Evolutionary conservation across 2,888 invertebrate genomes (phyloP).

Genomic region (Cephus nigrinus): DNA sequence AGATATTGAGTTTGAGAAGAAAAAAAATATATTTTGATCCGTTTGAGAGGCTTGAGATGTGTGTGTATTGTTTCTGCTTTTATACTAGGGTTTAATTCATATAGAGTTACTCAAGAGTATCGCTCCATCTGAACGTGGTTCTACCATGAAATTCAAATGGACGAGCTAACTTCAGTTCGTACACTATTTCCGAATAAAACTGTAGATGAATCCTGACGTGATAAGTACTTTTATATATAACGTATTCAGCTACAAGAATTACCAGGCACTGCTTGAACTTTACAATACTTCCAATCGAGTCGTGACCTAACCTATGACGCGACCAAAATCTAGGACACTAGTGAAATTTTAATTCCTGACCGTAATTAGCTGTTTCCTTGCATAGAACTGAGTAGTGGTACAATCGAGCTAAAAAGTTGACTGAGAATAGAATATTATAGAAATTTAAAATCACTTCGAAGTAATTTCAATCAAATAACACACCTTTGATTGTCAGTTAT

Average conservation of each 20-base stretch:
- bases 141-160: not conserved
- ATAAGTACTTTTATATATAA: not conserved
- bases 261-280: not conserved
- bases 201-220: not conserved
- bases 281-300: not conserved
- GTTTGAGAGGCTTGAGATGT: not conserved
- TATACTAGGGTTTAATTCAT: not conserved
- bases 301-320: not conserved
- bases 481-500: not conserved
- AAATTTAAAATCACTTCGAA: not conserved
- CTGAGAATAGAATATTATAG: not conserved
- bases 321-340: not conserved
- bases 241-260: not conserved
- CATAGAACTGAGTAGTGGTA: not conserved
- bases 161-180: not conserved
- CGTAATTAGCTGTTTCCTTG: not conserved
- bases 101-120: not conserved
- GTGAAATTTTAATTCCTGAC: not conserved
- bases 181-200: not conserved
- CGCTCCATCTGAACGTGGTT: not conserved
- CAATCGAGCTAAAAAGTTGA: not conserved
- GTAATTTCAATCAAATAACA: not conserved
- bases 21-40: not conserved
- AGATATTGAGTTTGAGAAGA: not conserved
- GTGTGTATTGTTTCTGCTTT: not conserved